Evolutionary conservation across 2,888 invertebrate genomes (phyloP).

Genomic region (Hybos culiciformis): DNA sequence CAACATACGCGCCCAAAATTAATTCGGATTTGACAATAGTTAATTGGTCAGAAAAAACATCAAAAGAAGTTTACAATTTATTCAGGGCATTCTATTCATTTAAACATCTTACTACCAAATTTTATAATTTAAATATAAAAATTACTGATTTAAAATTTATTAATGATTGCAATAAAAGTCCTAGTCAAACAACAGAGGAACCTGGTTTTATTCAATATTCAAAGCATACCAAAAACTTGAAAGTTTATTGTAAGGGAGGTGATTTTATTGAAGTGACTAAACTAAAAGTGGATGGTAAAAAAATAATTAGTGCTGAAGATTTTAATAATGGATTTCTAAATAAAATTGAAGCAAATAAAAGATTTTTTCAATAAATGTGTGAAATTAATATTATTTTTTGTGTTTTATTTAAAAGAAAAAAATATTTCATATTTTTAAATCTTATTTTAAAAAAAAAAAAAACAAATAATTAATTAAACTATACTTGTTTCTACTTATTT

Average conservation of each 20-base stretch:
- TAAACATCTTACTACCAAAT: conserved; percentile 47
- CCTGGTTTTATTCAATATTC: conserved; percentile 50
- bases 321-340: conserved; percentile 79
- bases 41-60: conserved; percentile 50
- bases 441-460: too few species aligned
- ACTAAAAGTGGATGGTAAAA: conserved; percentile 52
- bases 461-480: too few species aligned
- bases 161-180: conserved; percentile 3
- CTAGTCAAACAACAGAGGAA: background rate
- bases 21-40: conserved; percentile 44
- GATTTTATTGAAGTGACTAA: conserved; percentile 50
- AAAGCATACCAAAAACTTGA: conserved; percentile 42
- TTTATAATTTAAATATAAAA: conserved; percentile 46
- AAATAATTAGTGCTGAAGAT: conserved; percentile 59
- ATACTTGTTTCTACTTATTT: too few species aligned
- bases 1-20: conserved; percentile 67
- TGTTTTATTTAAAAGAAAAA: background rate
- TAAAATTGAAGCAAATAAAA: too few species aligned
- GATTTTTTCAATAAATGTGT: conserved; percentile 16
- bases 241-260: conserved; percentile 51
- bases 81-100: conserved; percentile 54
- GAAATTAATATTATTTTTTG: conserved; percentile 4
- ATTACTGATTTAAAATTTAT: conserved; percentile 40
- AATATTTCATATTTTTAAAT: too few species aligned
- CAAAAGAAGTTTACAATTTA: conserved; percentile 52